Evolutionary conservation across 2,888 invertebrate genomes (phyloP).

Genomic region (Agonum fuliginosum): DNA sequence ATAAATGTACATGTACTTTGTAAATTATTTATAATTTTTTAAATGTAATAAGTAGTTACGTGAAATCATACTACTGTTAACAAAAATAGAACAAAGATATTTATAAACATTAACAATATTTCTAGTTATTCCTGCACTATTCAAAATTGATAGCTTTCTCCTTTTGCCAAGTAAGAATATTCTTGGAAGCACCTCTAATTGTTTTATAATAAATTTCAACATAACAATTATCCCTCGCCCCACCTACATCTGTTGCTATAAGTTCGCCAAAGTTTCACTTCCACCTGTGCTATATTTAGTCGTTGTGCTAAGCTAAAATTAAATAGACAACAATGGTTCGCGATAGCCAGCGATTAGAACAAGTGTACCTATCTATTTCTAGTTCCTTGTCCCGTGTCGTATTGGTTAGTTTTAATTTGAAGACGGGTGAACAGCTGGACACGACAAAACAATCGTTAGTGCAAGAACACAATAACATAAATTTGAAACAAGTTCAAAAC

Average conservation of each 20-base stretch:
- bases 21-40: too few relatives aligned
- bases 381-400: not conserved
- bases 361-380: conserved; percentile 11
- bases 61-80: too few relatives aligned
- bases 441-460: not conserved
- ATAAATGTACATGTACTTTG: too few relatives aligned
- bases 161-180: too few relatives aligned
- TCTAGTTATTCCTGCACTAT: too few relatives aligned
- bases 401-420: not conserved
- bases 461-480: conserved; percentile 13
- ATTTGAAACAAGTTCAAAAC: conserved; percentile 6
- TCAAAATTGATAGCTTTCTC: too few relatives aligned
- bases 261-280: not conserved
- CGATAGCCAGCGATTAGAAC: not conserved
- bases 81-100: too few relatives aligned
- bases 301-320: conserved; percentile 7
- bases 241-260: not conserved
- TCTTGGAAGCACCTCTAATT: too few relatives aligned
- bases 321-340: conserved; percentile 13
- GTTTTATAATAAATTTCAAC: too few relatives aligned
- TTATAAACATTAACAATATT: too few relatives aligned
- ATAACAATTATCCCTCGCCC: too few relatives aligned
- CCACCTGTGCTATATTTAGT: not conserved
- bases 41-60: too few relatives aligned
- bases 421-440: conserved; percentile 10